phyloP scores from a whole-genome alignment of 1,140 invertebrate genomes.

The Phortica variegata region DNA sequence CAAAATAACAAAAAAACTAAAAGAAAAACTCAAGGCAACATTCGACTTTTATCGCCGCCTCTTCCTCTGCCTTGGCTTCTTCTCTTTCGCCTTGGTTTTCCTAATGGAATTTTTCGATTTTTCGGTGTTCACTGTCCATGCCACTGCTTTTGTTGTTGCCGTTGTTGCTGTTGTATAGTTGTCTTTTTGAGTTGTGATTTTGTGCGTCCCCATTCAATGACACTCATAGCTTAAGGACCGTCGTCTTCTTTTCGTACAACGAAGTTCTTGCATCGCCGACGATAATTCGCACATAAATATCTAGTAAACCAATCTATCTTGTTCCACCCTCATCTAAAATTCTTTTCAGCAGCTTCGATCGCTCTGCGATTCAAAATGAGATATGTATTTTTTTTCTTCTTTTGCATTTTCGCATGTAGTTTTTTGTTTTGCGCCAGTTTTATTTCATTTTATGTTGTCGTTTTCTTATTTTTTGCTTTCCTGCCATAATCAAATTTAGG shows the following conservation, averaged over 20 bases:
- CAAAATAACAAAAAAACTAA: no score
- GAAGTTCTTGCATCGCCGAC: no score
- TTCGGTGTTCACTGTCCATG: conserved; percentile 3
- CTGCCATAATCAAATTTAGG: conserved; percentile 41
- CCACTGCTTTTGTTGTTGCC: no score
- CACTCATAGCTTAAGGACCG: conserved; percentile 13
- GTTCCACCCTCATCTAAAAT: conserved; percentile 43
- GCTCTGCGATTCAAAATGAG: conserved; percentile 16
- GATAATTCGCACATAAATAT: conserved; percentile 54
- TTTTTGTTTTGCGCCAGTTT: no score
- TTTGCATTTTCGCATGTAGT: not conserved
- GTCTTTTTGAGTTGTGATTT: no score
- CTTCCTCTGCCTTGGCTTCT: no score
- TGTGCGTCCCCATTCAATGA: no score
- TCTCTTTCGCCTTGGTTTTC: no score
- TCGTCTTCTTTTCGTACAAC: conserved; percentile 28
- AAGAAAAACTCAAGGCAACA: no score
- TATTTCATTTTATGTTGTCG: not conserved
- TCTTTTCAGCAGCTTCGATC: conserved; percentile 33
- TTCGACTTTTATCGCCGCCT: no score
- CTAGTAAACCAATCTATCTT: conserved; percentile 46
- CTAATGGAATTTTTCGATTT: conserved; percentile 34
- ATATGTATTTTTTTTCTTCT: conserved; percentile 15
- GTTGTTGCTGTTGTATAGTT: no score
- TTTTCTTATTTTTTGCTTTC: conserved; percentile 1